phyloP scores from a whole-genome alignment of 1,140 invertebrate species.

The Amyelois transitella region DNA sequence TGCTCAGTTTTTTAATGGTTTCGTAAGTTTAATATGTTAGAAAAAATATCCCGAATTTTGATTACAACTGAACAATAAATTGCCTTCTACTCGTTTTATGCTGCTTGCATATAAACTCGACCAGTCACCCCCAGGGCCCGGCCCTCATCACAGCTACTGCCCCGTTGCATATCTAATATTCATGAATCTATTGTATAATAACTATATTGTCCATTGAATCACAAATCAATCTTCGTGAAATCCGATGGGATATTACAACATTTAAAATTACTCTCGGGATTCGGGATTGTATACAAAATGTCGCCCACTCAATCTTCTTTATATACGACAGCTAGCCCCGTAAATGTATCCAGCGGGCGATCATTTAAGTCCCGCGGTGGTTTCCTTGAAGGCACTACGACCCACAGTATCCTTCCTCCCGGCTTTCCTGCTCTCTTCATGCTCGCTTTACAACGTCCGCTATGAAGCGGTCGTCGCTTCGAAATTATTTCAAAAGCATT shows the following conservation, averaged over 20 bases:
- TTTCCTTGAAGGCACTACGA: conserved; percentile 15
- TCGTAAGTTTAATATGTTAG: too few species aligned
- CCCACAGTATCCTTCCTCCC: conserved; percentile 24
- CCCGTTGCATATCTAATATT: conserved; percentile 29
- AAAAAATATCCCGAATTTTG: too few species aligned
- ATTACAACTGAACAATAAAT: too few species aligned
- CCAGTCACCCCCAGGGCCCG: conserved; percentile 9
- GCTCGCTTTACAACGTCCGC: conserved; percentile 32
- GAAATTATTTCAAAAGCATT: conserved; percentile 16
- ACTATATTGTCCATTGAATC: conserved; percentile 5
- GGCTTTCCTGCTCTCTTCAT: conserved; percentile 10
- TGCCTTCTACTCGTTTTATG: too few species aligned
- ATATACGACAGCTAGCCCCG: background rate
- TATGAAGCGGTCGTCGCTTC: conserved; percentile 7
- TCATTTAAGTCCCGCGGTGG: conserved; percentile 5
- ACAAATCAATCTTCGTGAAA: background rate
- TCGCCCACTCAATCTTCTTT: background rate
- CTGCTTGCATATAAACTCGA: too few species aligned
- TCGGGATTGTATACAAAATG: background rate
- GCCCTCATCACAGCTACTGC: conserved; percentile 14
- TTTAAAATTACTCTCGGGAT: background rate
- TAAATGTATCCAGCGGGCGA: conserved; percentile 1
- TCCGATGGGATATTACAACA: background rate
- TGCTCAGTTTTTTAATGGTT: too few species aligned
- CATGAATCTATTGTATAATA: conserved; percentile 21